Evolutionary conservation across 53 echinoderm and acorn worm genomes (phyloP).

Genomic region (Zoroaster sp.): DNA sequence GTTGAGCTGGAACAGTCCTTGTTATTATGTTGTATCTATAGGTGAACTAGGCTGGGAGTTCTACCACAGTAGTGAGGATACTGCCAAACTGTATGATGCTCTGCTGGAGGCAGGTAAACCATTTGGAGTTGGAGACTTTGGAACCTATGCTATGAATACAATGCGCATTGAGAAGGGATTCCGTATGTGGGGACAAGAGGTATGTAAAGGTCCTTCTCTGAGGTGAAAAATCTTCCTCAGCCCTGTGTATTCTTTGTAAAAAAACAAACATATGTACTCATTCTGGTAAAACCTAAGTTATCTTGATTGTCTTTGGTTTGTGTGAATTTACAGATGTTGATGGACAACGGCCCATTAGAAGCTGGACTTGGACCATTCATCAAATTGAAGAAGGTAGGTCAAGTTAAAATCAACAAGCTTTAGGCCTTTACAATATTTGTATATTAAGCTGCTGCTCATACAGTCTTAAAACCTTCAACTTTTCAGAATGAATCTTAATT

Average conservation of each 20-base stretch:
- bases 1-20: too few species aligned
- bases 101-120: conserved; percentile 77
- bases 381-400: conserved; percentile 81
- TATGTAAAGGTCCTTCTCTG: too few species aligned
- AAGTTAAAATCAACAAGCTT: too few species aligned
- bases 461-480: too few species aligned
- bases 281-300: not conserved
- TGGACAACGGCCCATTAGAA: conserved; percentile 95
- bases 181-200: conserved; percentile 98
- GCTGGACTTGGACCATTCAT: conserved; percentile 92
- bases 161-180: conserved; percentile 97
- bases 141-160: conserved; percentile 85
- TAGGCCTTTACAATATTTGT: too few species aligned
- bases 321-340: conserved; percentile 75
- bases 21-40: not conserved
- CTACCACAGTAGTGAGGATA: conserved; percentile 89
- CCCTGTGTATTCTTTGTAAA: too few species aligned
- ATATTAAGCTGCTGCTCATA: too few species aligned
- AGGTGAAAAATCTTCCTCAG: too few species aligned
- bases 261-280: too few species aligned
- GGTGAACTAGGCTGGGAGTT: conserved; percentile 99
- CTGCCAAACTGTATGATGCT: conserved; percentile 80
- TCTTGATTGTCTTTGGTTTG: not conserved
- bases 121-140: conserved; percentile 90
- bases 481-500: too few species aligned